These are phyloP conservation scores for Girardinichthys multiradiatus DNA, from an alignment of 2,113 vertebrate species.

Conservation along the genomic window DNA sequence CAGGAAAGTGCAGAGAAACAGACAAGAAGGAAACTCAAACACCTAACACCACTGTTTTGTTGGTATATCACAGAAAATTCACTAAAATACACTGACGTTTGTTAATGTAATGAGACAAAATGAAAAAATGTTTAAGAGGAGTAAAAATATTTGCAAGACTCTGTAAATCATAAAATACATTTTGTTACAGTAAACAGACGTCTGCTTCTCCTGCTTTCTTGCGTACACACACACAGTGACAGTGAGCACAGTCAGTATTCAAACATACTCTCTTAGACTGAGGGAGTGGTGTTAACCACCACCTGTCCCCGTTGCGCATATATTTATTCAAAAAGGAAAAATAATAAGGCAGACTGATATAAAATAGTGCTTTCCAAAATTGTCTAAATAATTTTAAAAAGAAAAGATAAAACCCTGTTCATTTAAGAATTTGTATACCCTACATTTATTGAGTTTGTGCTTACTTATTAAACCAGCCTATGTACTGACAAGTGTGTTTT, in stretches of 20 bases:
- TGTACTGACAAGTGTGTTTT: conserved; percentile 66
- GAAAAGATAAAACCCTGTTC: background rate
- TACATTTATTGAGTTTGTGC: background rate
- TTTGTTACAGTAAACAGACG: too few relatives aligned
- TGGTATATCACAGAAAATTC: background rate
- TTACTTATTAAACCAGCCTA: background rate
- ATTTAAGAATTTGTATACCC: too few relatives aligned
- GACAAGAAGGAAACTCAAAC: too few relatives aligned
- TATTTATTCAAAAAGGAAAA: background rate
- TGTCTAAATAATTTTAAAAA: background rate
- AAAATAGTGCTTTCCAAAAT: background rate
- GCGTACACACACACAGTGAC: too few relatives aligned
- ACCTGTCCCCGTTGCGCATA: background rate
- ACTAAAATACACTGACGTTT: background rate
- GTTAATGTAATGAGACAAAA: background rate
- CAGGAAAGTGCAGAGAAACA: too few relatives aligned
- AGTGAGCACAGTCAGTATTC: too few relatives aligned
- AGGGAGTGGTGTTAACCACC: background rate
- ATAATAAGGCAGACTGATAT: background rate
- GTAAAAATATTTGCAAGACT: background rate
- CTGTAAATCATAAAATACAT: too few relatives aligned
- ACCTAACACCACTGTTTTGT: background rate
- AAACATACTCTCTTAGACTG: too few relatives aligned
- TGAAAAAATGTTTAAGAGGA: background rate
- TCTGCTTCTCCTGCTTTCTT: too few relatives aligned